phyloP scores from a whole-genome alignment of 1,140 invertebrate genomes.

The Sitobion miscanthi region DNA sequence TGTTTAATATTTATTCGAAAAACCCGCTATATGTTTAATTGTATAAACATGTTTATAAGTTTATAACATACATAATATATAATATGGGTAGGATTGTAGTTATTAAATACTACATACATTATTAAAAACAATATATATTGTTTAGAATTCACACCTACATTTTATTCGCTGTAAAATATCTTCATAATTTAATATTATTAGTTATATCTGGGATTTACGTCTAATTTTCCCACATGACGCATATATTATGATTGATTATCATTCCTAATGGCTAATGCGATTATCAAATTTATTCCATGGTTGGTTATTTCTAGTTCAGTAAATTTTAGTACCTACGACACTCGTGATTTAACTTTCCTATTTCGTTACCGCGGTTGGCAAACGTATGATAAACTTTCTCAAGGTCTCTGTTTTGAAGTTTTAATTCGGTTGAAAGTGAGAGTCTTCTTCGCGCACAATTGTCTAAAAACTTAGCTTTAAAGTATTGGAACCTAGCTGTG shows the following conservation, averaged over 20 bases:
- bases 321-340: neutral
- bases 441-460: neutral
- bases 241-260: neutral
- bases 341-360: neutral
- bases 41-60: neutral
- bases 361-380: neutral
- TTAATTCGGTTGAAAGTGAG: conserved; percentile 20
- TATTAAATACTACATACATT: neutral
- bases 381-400: conserved; percentile 2
- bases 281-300: neutral
- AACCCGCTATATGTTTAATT: neutral
- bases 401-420: conserved; percentile 29
- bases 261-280: neutral
- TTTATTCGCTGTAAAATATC: neutral
- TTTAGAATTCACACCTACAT: neutral
- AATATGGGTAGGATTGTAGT: neutral
- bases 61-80: neutral
- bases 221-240: neutral
- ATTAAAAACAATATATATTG: neutral
- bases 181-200: neutral
- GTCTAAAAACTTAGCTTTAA: neutral
- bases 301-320: neutral
- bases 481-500: neutral
- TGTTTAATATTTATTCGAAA: neutral
- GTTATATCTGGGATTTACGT: neutral